phyloP scores from a whole-genome alignment of 2,113 vertebrate species.

The Symphodus melops region DNA sequence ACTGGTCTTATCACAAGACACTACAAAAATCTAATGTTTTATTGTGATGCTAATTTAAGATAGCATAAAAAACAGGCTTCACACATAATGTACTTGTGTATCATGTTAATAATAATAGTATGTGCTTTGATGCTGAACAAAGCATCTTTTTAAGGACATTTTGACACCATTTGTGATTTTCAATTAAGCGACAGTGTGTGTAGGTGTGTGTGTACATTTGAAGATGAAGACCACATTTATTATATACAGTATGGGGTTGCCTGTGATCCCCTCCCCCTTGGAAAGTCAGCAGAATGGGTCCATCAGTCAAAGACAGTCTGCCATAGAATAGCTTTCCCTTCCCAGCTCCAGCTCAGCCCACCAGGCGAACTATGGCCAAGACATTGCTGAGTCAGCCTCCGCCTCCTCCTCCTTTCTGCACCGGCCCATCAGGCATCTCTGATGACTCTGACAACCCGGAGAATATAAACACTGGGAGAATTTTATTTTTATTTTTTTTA shows the following conservation, averaged over 20 bases:
- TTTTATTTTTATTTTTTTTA: constrained; percentile 18
- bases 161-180: too few species aligned
- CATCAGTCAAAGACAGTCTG: constrained; percentile 45
- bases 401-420: constrained; percentile 14
- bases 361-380: constrained; percentile 29
- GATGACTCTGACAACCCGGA: constrained; percentile 28
- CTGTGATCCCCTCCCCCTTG: constrained; percentile 12
- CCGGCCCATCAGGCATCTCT: constrained; percentile 12
- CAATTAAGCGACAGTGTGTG: too few species aligned
- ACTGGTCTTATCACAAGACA: too few species aligned
- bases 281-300: constrained; percentile 38
- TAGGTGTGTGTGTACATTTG: not conserved
- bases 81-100: too few species aligned
- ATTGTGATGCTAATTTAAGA: too few species aligned
- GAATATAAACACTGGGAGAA: constrained; percentile 5
- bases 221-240: not conserved
- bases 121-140: too few species aligned
- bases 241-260: not conserved
- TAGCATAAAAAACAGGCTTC: too few species aligned
- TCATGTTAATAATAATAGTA: too few species aligned
- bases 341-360: constrained; percentile 29
- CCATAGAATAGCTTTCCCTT: constrained; percentile 16
- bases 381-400: constrained; percentile 46
- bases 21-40: too few species aligned
- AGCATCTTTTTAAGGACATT: too few species aligned